These are phyloP conservation scores for Catalaphyllia jardinei DNA, from an alignment of 64 coral and sea anemone species.

Conservation along the genomic window DNA sequence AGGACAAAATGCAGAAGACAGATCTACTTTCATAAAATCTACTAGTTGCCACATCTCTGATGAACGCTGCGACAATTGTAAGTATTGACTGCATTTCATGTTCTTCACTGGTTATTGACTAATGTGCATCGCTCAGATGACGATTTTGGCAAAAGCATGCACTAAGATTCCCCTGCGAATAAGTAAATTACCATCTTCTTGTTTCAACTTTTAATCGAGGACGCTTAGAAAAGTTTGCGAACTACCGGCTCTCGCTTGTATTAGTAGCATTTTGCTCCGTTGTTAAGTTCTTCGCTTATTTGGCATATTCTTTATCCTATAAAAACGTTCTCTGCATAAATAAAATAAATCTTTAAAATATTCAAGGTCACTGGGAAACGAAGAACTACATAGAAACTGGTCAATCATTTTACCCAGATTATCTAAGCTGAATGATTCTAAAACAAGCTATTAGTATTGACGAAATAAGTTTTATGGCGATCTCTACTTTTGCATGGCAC, in stretches of 20 bases:
- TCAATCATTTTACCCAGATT: too few relatives aligned
- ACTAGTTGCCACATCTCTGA: background rate
- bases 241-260: background rate
- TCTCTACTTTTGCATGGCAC: too few relatives aligned
- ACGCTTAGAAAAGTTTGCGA: background rate
- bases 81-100: conserved; percentile 1
- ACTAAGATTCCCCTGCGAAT: background rate
- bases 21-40: conserved; percentile 18
- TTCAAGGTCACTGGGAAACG: too few relatives aligned
- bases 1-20: conserved; percentile 10
- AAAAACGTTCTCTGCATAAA: too few relatives aligned
- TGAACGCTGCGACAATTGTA: conserved; percentile 44
- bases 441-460: too few relatives aligned
- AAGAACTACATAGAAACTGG: too few relatives aligned
- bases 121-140: background rate
- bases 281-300: too few relatives aligned
- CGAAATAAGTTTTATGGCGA: too few relatives aligned
- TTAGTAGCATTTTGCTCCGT: background rate
- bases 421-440: too few relatives aligned
- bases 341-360: too few relatives aligned
- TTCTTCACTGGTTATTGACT: background rate
- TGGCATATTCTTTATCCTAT: too few relatives aligned
- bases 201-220: background rate
- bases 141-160: background rate
- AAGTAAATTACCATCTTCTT: too few relatives aligned